Evolutionary conservation across 2,888 invertebrate genomes (phyloP).

Genomic region (Ornithoptera priamus): DNA sequence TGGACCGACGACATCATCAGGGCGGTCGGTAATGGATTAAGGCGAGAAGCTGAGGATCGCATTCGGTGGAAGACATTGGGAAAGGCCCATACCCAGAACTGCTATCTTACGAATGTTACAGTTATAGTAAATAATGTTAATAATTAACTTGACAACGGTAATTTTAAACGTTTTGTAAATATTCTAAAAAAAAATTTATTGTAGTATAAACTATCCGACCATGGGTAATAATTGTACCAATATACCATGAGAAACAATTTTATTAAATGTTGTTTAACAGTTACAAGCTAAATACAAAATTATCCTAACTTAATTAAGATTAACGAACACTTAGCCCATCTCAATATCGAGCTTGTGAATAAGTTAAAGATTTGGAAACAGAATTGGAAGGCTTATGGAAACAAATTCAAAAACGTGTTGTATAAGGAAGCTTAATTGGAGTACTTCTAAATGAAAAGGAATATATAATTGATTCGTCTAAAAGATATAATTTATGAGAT

Average conservation of each 20-base stretch:
- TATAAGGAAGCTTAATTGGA: conserved; percentile 1
- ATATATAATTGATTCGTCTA: neutral
- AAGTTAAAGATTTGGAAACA: neutral
- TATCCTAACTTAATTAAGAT: neutral
- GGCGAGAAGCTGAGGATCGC: too few relatives aligned
- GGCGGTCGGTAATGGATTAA: too few relatives aligned
- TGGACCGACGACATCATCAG: too few relatives aligned
- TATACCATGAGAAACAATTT: neutral
- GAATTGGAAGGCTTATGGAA: neutral
- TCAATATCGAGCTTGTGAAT: neutral
- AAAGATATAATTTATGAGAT: conserved; percentile 43
- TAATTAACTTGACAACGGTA: too few relatives aligned
- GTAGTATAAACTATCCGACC: too few relatives aligned
- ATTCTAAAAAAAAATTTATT: too few relatives aligned
- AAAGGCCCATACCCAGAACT: too few relatives aligned
- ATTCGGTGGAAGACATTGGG: too few relatives aligned
- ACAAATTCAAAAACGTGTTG: neutral
- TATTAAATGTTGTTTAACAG: neutral
- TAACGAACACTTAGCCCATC: neutral
- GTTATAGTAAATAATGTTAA: too few relatives aligned
- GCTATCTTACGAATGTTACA: too few relatives aligned
- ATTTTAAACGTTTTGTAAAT: too few relatives aligned
- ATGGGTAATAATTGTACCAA: neutral
- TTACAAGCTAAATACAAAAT: neutral
- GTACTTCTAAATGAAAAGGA: conserved; percentile 3